Evolutionary conservation across 2,113 vertebrate genomes (phyloP), one percentile per base, ranked within the genome.

Genomic region (Coreoperca whiteheadi): DNA sequence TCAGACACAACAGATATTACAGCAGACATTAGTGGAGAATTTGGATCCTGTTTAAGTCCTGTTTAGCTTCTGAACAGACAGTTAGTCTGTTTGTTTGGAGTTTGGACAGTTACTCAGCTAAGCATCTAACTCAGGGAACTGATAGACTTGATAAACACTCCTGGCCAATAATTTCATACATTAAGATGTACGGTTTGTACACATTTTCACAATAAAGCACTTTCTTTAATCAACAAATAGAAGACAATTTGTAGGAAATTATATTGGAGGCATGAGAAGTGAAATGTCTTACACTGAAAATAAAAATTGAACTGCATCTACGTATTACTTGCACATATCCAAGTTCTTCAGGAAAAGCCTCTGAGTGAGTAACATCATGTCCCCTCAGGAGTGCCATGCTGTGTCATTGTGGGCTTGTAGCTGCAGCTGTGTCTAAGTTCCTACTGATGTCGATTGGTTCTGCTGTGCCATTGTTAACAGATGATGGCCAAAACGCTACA

Each of bases 381-480:
- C 68, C 83, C 73, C 83, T 69, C 68, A 37, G 72, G 57, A 83
- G 81, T 48, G 63, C 70, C 92, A 91, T 74, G 92, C 93, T 94
- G 93, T 86, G 90, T 91, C 88, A 91, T 94, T 94, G 92, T 95
- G 79, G 54, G 14, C 59, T 8, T 28, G 70, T 79, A 59, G 73
- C 85, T 83, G 87, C 91, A 93, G 91, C 92, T 93, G 93, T 89
- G 86, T 84, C 75, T 30, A 51, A 79, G 73, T 86, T 82, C 85
- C 76, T 50, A 54, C 86, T 89, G 77, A 88, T 79, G 86, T 85
- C 86, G 30, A 84, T 91, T 87, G 63, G 88, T 84, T 94, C 92
- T 92, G 92, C 94, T 90, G 91, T 81, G 94, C 92, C 92, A 94
- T 93, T 95, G 91, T 95, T 91, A 92, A 34, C 69, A 81, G 77